Percentiles rank a stretch among this genome's conserved stretches.
phyloP scores from a whole-genome alignment of 2,113 vertebrate genomes.

The Gadus chalcogrammus region DNA sequence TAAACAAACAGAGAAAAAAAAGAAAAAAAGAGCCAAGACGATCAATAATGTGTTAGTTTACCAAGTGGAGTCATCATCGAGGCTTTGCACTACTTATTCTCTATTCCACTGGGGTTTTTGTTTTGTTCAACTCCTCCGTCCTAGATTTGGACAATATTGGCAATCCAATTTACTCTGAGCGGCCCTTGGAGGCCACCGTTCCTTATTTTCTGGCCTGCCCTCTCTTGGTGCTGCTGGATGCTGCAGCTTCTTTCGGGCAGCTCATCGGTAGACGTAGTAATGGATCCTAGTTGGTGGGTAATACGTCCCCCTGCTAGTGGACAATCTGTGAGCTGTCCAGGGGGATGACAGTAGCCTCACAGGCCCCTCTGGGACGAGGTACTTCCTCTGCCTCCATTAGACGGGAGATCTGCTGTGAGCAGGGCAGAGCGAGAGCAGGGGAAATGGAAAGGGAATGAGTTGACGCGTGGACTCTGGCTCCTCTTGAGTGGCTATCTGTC shows the following conservation, averaged over 20 bases:
- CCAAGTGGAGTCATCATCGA: conserved; percentile 63
- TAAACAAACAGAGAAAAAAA: conserved; percentile 74
- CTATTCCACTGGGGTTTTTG: conserved; percentile 53
- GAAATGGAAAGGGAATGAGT: conserved; percentile 57
- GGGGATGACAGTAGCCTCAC: conserved; percentile 49
- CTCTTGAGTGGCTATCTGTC: conserved; percentile 67
- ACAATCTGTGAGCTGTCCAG: conserved; percentile 50
- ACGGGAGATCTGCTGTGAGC: conserved; percentile 48
- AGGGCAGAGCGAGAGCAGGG: conserved; percentile 36
- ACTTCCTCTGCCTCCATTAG: conserved; percentile 59
- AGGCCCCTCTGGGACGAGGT: conserved; percentile 39
- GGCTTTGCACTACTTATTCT: conserved; percentile 67
- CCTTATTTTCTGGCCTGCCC: conserved; percentile 42
- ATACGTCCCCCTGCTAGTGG: conserved; percentile 44
- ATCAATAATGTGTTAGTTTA: conserved; percentile 78
- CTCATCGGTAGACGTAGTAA: conserved; percentile 58
- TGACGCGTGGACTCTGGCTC: conserved; percentile 61
- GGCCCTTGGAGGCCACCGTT: conserved; percentile 52
- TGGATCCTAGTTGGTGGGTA: conserved; percentile 63
- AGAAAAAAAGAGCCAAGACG: conserved; percentile 23
- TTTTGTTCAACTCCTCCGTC: conserved; percentile 59
- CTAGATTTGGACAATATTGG: conserved; percentile 61
- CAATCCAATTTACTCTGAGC: conserved; percentile 69
- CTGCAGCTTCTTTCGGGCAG: conserved; percentile 36
- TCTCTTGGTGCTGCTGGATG: conserved; percentile 32